phyloP scores from a whole-genome alignment of 2,888 invertebrate species.

The Pandemis heparana region DNA sequence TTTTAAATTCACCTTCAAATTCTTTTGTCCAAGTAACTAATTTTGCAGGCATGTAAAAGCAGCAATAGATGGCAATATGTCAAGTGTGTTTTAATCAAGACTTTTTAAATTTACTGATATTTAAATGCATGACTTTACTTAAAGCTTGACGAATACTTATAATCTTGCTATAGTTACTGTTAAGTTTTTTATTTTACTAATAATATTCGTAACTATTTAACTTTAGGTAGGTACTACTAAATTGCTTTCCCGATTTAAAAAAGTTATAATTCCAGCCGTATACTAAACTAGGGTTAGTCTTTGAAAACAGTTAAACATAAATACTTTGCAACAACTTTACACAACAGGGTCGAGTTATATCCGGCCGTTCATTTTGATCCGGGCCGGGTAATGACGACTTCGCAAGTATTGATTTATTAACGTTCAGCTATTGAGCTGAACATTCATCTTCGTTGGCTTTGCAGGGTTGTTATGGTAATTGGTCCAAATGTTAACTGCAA shows the following conservation, averaged over 20 bases:
- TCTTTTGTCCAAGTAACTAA: neutral
- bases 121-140: no score
- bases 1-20: no score
- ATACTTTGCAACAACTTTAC: neutral
- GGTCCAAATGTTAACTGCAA: neutral
- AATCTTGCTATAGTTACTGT: no score
- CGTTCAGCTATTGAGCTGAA: slow-evolving; percentile 62
- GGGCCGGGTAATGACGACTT: slow-evolving; percentile 19
- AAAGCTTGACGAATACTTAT: no score
- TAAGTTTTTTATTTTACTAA: no score
- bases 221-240: no score
- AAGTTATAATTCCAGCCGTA: neutral
- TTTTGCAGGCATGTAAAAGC: no score
- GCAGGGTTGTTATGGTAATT: slow-evolving; percentile 1
- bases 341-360: slow-evolving; percentile 10
- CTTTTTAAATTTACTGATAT: no score
- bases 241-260: no score
- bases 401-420: slow-evolving; percentile 67
- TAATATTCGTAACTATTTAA: no score
- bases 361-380: slow-evolving; percentile 24
- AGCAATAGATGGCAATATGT: no score
- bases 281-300: neutral
- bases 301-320: neutral
- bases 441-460: slow-evolving; percentile 54
- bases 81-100: no score